A percentile compares a stretch with the other conserved stretches of the same genome.
phyloP scores from a whole-genome alignment of 2,797 vertebrate genomes.

The Peromyscus melanophrys region DNA sequence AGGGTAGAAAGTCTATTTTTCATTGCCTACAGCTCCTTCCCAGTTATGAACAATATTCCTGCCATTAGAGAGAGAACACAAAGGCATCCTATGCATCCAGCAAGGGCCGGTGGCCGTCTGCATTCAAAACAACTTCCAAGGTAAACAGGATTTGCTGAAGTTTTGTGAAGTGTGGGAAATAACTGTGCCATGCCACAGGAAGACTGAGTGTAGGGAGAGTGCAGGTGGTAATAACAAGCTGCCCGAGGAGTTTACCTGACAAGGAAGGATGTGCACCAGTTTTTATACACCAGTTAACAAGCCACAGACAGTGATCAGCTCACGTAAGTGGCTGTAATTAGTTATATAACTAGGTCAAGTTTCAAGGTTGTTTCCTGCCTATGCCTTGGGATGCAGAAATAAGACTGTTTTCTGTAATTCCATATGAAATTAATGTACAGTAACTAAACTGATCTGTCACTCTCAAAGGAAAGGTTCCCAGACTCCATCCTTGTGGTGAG shows the following conservation, averaged over 20 bases:
- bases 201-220: background rate
- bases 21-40: background rate
- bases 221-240: slow-evolving; percentile 32
- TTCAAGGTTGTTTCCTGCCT: slow-evolving; percentile 12
- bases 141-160: slow-evolving; percentile 26
- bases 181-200: background rate
- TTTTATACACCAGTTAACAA: slow-evolving; percentile 42
- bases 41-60: background rate
- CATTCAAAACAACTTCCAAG: slow-evolving; percentile 64
- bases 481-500: background rate
- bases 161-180: slow-evolving; percentile 50
- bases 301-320: slow-evolving; percentile 26
- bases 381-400: background rate
- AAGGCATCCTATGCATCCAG: background rate
- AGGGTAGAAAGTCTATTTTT: background rate
- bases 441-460: background rate
- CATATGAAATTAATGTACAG: background rate
- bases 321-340: slow-evolving; percentile 44
- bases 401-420: background rate
- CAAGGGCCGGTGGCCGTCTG: background rate
- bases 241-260: background rate
- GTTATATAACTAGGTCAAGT: slow-evolving; percentile 53
- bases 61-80: background rate
- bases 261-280: slow-evolving; percentile 29
- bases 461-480: background rate